Percentiles rank a stretch among this genome's conserved stretches.
phyloP scores from a whole-genome alignment of 2,888 invertebrate genomes.

The Amblyteles armatorius region DNA sequence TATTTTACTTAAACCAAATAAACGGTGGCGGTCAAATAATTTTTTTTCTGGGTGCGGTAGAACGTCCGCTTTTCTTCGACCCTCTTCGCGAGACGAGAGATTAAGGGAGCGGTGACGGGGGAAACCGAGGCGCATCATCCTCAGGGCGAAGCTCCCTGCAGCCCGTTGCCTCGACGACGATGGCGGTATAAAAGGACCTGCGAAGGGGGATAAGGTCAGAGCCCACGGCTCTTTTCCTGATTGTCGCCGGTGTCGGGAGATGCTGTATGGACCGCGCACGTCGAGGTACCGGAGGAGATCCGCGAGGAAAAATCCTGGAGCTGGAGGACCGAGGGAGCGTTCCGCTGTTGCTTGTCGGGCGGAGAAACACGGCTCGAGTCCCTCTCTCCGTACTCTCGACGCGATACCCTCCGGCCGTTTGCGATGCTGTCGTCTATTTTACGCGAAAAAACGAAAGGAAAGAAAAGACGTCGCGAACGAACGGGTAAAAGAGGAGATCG shows the following conservation, averaged over 20 bases:
- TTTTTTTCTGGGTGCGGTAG: not conserved
- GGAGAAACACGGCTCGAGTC: conserved; percentile 43
- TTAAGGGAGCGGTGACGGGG: conserved; percentile 34
- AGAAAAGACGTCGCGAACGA: conserved; percentile 27
- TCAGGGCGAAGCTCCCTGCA: conserved; percentile 34
- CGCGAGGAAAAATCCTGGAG: conserved; percentile 46
- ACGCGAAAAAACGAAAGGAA: conserved; percentile 8
- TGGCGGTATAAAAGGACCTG: conserved; percentile 63
- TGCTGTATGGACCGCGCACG: conserved; percentile 6
- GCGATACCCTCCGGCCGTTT: conserved; percentile 56
- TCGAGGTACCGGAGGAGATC: conserved; percentile 1
- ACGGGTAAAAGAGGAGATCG: conserved; percentile 7
- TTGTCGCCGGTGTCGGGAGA: conserved; percentile 47
- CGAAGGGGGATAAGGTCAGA: conserved; percentile 61
- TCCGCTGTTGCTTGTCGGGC: conserved; percentile 31
- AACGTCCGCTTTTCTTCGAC: conserved; percentile 29
- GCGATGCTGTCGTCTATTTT: conserved; percentile 47
- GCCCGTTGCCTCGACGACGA: conserved; percentile 54
- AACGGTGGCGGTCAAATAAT: too few species aligned
- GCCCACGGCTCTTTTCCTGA: conserved; percentile 64
- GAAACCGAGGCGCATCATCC: conserved; percentile 38
- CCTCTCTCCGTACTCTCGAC: conserved; percentile 41
- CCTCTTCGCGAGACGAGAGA: conserved; percentile 45
- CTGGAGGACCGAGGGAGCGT: conserved; percentile 58
- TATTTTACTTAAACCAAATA: too few species aligned